Evolutionary conservation across 2,888 invertebrate species (phyloP).

Genomic region (Leptura quadrifasciata): DNA sequence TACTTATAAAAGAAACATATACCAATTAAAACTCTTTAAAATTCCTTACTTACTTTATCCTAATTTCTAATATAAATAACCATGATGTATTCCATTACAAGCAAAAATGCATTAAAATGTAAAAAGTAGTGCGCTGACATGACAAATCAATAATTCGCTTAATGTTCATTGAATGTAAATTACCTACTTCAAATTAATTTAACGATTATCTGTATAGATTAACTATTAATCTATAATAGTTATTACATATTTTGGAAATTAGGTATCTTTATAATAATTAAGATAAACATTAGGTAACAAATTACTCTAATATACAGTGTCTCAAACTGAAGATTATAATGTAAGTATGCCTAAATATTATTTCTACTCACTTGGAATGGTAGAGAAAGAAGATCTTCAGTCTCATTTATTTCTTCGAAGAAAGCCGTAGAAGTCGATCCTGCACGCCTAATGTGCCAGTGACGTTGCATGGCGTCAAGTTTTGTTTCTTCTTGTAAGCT

Average conservation of each 20-base stretch:
- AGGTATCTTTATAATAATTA: too few species aligned
- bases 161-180: background rate
- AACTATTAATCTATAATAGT: too few species aligned
- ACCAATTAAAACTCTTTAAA: too few species aligned
- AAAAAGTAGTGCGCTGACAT: background rate
- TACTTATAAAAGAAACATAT: too few species aligned
- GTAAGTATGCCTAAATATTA: too few species aligned
- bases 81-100: too few species aligned
- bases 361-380: constrained; percentile 63
- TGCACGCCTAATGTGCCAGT: constrained; percentile 67
- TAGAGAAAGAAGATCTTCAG: constrained; percentile 63
- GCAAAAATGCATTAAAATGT: background rate
- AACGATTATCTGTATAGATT: background rate
- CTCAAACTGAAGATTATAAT: too few species aligned
- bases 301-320: too few species aligned
- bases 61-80: too few species aligned
- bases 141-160: background rate
- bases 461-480: constrained; percentile 70
- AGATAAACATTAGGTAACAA: too few species aligned
- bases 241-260: too few species aligned
- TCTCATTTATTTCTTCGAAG: constrained; percentile 65
- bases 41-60: too few species aligned
- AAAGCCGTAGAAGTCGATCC: constrained; percentile 63
- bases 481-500: constrained; percentile 69
- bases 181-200: background rate